phyloP scores from a whole-genome alignment of 2,113 vertebrate genomes.

The Balaenoptera acutorostrata region DNA sequence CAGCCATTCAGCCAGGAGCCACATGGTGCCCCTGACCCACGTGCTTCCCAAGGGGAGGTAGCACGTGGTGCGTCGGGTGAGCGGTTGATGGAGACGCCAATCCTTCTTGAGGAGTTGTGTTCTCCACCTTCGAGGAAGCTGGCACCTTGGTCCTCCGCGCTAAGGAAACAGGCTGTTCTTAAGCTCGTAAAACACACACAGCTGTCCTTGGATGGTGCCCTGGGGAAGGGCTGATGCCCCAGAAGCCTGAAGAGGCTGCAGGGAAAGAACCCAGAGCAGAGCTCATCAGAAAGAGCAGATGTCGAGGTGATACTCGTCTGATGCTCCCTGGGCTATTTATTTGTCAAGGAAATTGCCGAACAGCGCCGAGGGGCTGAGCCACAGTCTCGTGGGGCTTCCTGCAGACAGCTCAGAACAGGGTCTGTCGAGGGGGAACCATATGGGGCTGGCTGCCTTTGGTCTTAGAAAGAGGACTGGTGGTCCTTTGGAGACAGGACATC shows the following conservation, averaged over 20 bases:
- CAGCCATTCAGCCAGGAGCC: background rate
- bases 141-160: background rate
- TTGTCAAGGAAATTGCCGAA: conserved; percentile 33
- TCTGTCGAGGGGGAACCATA: background rate
- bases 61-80: accelerated
- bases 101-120: background rate
- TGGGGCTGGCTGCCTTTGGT: background rate
- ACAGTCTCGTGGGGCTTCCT: background rate
- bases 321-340: conserved; percentile 29
- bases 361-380: background rate
- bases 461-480: background rate
- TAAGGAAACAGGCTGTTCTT: background rate
- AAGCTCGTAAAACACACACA: background rate
- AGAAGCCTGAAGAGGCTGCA: conserved; percentile 9
- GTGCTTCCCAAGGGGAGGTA: background rate
- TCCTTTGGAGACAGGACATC: background rate
- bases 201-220: background rate
- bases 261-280: background rate
- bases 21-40: accelerated
- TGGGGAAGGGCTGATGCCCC: background rate
- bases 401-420: background rate
- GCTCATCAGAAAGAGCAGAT: conserved; percentile 51
- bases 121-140: background rate
- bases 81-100: background rate
- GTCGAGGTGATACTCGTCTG: background rate